These are phyloP conservation scores for Conus betulinus DNA, from an alignment of 1,140 invertebrate genomes.

Conservation along the genomic window DNA sequence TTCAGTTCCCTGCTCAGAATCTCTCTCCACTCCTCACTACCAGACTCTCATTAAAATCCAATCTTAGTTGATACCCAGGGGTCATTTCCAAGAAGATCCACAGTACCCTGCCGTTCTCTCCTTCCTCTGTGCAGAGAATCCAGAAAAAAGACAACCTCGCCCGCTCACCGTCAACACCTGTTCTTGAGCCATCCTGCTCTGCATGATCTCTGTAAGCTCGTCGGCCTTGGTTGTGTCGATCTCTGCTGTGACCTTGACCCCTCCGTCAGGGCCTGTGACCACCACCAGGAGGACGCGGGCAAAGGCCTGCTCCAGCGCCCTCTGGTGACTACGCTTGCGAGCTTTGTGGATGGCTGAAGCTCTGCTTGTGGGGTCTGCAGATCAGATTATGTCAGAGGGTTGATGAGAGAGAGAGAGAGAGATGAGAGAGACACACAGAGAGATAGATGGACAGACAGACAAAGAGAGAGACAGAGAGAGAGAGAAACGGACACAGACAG, in stretches of 20 bases:
- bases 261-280: slow-evolving; percentile 33
- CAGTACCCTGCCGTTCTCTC: no score
- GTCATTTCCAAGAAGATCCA: no score
- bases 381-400: not conserved
- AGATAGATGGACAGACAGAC: no score
- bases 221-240: slow-evolving; percentile 62
- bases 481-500: not conserved
- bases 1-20: no score
- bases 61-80: no score
- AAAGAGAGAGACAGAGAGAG: no score
- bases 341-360: slow-evolving; percentile 56
- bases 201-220: slow-evolving; percentile 36
- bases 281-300: slow-evolving; percentile 63
- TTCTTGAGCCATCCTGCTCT: slow-evolving; percentile 46
- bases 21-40: no score
- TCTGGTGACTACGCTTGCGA: slow-evolving; percentile 61
- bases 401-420: no score
- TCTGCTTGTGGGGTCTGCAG: slow-evolving; percentile 54
- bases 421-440: not conserved
- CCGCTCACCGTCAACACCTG: slow-evolving; percentile 56
- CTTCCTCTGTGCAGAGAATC: no score
- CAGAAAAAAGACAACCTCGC: not conserved
- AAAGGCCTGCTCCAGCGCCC: slow-evolving; percentile 68
- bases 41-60: no score
- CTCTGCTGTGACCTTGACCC: slow-evolving; percentile 63